Base-by-base conservation (phyloP, 2,888 invertebrate species). In the Sinodicranocentrus sp. region DNA sequence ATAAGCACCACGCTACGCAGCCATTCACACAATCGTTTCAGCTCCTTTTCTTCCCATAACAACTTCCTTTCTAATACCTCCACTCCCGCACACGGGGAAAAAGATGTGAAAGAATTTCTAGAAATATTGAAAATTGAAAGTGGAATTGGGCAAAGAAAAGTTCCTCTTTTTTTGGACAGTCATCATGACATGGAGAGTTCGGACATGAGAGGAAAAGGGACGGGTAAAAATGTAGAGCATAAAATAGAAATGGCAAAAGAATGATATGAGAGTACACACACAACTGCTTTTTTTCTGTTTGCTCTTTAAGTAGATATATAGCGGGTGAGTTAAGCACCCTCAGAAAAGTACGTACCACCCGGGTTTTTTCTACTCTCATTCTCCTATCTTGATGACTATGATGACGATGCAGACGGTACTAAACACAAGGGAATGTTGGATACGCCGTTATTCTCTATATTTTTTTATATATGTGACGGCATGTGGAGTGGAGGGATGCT, bases 91-190 rank as follows among this genome's bases (percentile, higher is more conserved):
- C 48, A n/a, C 5, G 52, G 44, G n/a, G 10, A 23, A 26, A 61
- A 28, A 59, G 17, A 28, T 48, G 39, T 8, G 63, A 19, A 10
- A 17, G 67, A 48, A 39, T 67, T n/a, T 48, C 48, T 28, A 39
- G 76, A 65, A 52, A 52, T 70, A 65, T 76, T 67, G 67, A 67
- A 76, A 67, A 76, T 65, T 76, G 76, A 76, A 76, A 76, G 67
- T 76, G 54, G 76, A 67, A 65, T 76, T 76, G 65, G 10, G 54
- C 65, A 76, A 61, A 52, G n/a, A 57, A 57, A 61, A 33, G 43
- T 63, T 63, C 48, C 48, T 48, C n/a, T 48, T n/a, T 15, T n/a
- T 15, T 48, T n/a, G n/a, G 48, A 10, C 10, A 48, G 44, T 43
- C 13, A 59, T 25, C 17, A 43, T 61, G 28, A 43, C 25, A 23